Evolutionary conservation across 2,888 invertebrate genomes (phyloP).

Genomic region (Eurytoma adleriae): DNA sequence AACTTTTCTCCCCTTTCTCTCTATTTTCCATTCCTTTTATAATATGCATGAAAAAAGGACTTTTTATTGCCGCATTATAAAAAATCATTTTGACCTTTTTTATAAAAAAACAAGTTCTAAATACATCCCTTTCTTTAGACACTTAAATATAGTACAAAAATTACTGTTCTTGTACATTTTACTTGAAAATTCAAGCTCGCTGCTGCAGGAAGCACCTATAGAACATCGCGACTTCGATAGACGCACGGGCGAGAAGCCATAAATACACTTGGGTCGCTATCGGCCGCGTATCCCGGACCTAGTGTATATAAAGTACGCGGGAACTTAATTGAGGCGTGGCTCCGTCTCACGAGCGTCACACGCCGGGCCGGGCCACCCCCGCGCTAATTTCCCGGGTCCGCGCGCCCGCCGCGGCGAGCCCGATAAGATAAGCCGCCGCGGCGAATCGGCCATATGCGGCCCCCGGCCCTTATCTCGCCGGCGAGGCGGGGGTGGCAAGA

Average conservation of each 20-base stretch:
- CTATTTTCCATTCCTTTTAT: no score
- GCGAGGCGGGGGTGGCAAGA: neutral
- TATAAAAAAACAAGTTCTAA: no score
- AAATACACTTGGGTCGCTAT: neutral
- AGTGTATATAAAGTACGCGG: no score
- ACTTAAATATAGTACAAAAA: no score
- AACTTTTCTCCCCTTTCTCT: no score
- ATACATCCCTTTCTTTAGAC: no score
- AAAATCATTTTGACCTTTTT: no score
- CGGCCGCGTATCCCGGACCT: neutral
- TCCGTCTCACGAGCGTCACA: neutral
- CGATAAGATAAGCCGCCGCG: constrained; percentile 45
- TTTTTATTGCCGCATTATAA: no score
- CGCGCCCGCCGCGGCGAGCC: neutral
- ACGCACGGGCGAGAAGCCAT: neutral
- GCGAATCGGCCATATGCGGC: constrained; percentile 64
- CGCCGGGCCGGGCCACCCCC: neutral
- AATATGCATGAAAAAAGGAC: no score
- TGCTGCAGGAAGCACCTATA: neutral
- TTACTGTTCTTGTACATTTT: no score
- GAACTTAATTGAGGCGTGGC: constrained; percentile 73
- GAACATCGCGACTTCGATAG: neutral
- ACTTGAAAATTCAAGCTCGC: no score
- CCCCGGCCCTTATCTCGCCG: constrained; percentile 1
- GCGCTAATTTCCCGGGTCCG: neutral